phyloP scores from a whole-genome alignment of 2,113 vertebrate genomes.

The Amphilophus citrinellus region DNA sequence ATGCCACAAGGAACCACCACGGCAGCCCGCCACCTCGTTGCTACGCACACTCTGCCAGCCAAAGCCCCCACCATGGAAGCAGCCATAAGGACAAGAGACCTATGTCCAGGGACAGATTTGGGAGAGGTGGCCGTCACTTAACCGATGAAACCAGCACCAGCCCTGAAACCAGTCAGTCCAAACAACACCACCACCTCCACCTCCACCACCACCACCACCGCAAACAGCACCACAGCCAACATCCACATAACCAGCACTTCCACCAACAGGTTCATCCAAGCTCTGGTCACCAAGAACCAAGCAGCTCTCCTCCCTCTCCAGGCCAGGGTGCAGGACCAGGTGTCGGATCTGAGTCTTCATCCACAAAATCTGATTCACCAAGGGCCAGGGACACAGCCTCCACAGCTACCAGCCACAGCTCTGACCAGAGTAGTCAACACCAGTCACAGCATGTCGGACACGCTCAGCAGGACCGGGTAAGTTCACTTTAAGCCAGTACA shows the following conservation, averaged over 20 bases:
- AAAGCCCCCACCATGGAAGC: background rate
- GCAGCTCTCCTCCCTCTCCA: conserved; percentile 35
- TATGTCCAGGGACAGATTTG: conserved; percentile 43
- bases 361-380: conserved; percentile 71
- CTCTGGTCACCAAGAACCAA: background rate
- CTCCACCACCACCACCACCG: background rate
- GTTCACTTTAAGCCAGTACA: conserved; percentile 16
- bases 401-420: conserved; percentile 60
- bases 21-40: conserved; percentile 55
- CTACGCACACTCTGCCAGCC: background rate
- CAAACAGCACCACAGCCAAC: conserved; percentile 42
- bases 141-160: conserved; percentile 76
- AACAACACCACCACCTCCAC: conserved; percentile 40
- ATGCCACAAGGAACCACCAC: conserved; percentile 31
- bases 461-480: conserved; percentile 65
- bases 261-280: conserved; percentile 25
- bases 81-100: conserved; percentile 9
- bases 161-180: conserved; percentile 66
- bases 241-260: conserved; percentile 22
- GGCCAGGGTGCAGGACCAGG: conserved; percentile 31
- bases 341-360: conserved; percentile 70
- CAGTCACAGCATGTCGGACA: conserved; percentile 37
- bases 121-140: conserved; percentile 40
- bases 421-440: conserved; percentile 58
- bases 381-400: conserved; percentile 58